phyloP scores from a whole-genome alignment of 1,140 invertebrate species.

The Rhopalosiphum maidis region DNA sequence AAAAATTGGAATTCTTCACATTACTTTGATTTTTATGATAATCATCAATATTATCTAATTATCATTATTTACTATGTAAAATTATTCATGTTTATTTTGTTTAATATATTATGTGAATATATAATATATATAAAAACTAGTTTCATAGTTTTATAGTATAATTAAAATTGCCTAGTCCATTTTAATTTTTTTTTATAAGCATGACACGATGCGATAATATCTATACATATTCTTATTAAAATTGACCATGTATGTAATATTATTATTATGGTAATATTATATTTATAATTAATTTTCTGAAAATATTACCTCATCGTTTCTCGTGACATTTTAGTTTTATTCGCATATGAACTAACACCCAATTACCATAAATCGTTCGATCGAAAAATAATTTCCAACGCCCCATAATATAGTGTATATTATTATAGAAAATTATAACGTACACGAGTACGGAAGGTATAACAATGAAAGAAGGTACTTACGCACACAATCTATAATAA shows the following conservation, averaged over 20 bases:
- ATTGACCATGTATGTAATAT: background rate
- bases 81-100: background rate
- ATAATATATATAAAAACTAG: background rate
- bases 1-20: background rate
- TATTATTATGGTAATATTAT: background rate
- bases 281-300: background rate
- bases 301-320: background rate
- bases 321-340: background rate
- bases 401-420: background rate
- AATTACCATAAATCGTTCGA: background rate
- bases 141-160: background rate
- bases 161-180: background rate
- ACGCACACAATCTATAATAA: background rate
- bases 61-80: no score
- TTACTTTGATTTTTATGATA: background rate
- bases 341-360: background rate
- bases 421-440: background rate
- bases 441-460: background rate
- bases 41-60: no score
- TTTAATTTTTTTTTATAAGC: background rate
- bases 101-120: background rate
- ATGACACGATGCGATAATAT: background rate
- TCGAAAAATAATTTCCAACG: background rate
- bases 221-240: background rate
- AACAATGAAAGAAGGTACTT: background rate